Evolutionary conservation across 2,888 invertebrate species (phyloP).

Genomic region (Tipula unca): DNA sequence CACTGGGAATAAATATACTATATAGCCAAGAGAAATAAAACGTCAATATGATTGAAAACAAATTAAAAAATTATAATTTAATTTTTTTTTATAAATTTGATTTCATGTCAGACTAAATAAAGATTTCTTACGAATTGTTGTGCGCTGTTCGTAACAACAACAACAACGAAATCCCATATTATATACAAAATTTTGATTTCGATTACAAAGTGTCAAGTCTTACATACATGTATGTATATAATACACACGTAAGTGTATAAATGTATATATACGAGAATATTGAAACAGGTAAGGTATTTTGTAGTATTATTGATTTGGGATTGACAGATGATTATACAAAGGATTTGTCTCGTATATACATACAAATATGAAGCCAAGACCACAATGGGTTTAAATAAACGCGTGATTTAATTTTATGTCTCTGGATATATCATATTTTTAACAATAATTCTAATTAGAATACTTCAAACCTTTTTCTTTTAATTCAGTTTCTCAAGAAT

Average conservation of each 20-base stretch:
- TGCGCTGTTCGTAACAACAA: background rate
- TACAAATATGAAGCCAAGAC: background rate
- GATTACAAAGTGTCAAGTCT: background rate
- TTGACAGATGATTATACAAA: background rate
- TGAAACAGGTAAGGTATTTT: background rate
- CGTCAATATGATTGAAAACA: slow-evolving; percentile 14
- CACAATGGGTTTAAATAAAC: background rate
- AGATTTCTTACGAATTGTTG: background rate
- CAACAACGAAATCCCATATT: background rate
- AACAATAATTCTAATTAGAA: background rate
- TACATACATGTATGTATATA: too few species aligned
- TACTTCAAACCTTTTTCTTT: background rate
- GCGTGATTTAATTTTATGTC: background rate
- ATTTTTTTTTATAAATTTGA: background rate
- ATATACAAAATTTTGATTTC: background rate
- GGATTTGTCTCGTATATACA: background rate
- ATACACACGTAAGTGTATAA: too few species aligned
- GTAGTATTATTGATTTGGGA: background rate
- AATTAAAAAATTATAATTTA: slow-evolving; percentile 14
- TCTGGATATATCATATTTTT: too few species aligned
- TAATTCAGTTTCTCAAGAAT: background rate
- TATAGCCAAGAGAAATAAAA: background rate
- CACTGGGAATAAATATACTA: background rate
- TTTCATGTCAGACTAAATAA: slow-evolving; percentile 4
- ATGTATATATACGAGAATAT: background rate